phyloP scores from a whole-genome alignment of 2,797 vertebrate genomes.

The Cyprinodon diabolis region DNA sequence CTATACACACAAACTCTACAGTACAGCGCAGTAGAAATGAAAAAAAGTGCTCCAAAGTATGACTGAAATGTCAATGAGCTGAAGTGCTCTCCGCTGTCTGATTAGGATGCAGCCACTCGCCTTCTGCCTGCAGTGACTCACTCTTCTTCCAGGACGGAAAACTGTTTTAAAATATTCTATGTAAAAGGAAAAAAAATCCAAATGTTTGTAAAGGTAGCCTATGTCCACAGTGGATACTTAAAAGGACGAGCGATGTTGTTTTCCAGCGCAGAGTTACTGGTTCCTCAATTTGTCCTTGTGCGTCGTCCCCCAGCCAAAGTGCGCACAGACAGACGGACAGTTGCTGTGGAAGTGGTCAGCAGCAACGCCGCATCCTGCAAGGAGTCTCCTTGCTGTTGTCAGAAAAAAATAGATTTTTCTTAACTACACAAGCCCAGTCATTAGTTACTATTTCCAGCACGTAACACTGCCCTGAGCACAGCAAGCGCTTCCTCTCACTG shows the following conservation, averaged over 20 bases:
- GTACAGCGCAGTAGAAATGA: constrained; percentile 66
- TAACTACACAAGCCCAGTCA: constrained; percentile 30
- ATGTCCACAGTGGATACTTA: constrained; percentile 71
- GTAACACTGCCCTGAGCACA: constrained; percentile 55
- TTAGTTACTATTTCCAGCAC: constrained; percentile 62
- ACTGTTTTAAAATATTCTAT: constrained; percentile 55
- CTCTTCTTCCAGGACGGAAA: constrained; percentile 56
- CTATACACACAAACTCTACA: constrained; percentile 62
- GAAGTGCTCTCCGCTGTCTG: constrained; percentile 76
- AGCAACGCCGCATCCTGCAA: constrained; percentile 42
- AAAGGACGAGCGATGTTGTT: constrained; percentile 44
- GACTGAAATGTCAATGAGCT: constrained; percentile 84
- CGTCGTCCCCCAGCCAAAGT: constrained; percentile 62
- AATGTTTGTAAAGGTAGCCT: constrained; percentile 38
- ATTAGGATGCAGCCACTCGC: constrained; percentile 81
- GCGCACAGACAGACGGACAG: constrained; percentile 38
- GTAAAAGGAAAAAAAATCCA: constrained; percentile 54
- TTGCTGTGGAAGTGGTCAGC: constrained; percentile 54
- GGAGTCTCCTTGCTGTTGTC: constrained; percentile 39
- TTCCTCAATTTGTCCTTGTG: constrained; percentile 79
- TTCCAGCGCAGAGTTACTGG: constrained; percentile 56
- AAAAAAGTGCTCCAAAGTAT: constrained; percentile 83
- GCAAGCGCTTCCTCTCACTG: constrained; percentile 78
- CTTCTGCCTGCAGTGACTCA: constrained; percentile 80
- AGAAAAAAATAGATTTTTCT: constrained; percentile 5